Conservation (phyloP, 2,113 vertebrate species). For the Melospiza georgiana region DNA sequence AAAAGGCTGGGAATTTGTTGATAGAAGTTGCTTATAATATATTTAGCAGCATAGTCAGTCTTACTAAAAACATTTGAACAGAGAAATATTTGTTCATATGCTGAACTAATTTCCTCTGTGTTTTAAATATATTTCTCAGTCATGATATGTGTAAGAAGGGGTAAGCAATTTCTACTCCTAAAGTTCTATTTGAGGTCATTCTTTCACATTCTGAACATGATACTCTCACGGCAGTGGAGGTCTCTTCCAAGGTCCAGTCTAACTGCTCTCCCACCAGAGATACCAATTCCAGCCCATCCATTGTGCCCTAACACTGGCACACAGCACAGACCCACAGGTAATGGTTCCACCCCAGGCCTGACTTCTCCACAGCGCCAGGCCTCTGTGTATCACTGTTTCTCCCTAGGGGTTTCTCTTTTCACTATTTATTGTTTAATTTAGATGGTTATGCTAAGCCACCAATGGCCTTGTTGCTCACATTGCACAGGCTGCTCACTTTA, state of each 20-base stretch:
- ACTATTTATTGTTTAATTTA: background rate
- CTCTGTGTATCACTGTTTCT: background rate
- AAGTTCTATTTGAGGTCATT: background rate
- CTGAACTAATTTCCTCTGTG: background rate
- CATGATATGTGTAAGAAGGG: background rate
- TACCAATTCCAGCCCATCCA: rapidly evolving
- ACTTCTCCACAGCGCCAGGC: background rate
- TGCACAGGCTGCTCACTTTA: background rate
- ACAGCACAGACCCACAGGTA: background rate
- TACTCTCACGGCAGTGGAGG: background rate
- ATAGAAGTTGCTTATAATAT: background rate
- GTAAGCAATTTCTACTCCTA: background rate
- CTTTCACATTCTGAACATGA: rapidly evolving
- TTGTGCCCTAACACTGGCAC: background rate
- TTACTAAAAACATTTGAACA: background rate
- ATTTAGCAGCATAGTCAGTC: background rate
- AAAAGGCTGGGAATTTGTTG: background rate
- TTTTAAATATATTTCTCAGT: background rate
- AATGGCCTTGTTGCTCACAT: background rate
- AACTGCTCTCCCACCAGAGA: background rate
- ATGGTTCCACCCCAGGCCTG: background rate
- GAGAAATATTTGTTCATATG: background rate
- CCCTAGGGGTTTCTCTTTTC: background rate
- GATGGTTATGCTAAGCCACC: background rate
- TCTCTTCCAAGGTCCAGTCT: background rate